phyloP scores from a whole-genome alignment of 2,888 invertebrate genomes.

The Phengaris arion region DNA sequence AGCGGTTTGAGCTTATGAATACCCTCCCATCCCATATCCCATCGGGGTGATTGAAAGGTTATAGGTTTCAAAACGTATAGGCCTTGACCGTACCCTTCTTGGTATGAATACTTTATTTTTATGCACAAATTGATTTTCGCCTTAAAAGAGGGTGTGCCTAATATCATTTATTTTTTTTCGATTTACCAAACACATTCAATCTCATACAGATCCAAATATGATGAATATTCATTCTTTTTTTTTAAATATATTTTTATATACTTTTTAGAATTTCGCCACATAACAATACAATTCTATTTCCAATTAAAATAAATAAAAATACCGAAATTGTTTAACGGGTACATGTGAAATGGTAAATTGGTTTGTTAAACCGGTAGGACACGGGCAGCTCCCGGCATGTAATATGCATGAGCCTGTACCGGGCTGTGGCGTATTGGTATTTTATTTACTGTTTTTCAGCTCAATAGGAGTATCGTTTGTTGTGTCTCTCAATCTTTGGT shows the following conservation, averaged over 20 bases:
- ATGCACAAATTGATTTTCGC: not conserved
- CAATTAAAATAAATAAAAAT: constrained; percentile 9
- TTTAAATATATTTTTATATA: not conserved
- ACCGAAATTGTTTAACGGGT: not conserved
- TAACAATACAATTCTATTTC: not conserved
- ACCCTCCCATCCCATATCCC: too few relatives aligned
- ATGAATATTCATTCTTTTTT: too few relatives aligned
- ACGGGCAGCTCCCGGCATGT: constrained; percentile 43
- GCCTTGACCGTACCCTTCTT: not conserved
- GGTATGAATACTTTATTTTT: constrained; percentile 2
- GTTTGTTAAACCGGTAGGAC: constrained; percentile 24
- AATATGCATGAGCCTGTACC: constrained; percentile 58
- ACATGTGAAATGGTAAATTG: constrained; percentile 23
- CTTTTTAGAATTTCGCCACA: not conserved
- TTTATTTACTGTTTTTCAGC: not conserved
- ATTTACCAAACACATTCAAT: not conserved
- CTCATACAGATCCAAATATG: not conserved
- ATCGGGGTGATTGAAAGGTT: constrained; percentile 11
- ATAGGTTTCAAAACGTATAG: not conserved
- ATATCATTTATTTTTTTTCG: not conserved
- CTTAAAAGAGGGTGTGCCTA: not conserved
- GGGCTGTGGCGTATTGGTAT: not conserved
- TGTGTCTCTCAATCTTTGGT: not conserved
- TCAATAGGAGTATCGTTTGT: not conserved
- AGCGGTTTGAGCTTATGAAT: constrained; percentile 5